Evolutionary conservation across 2,888 invertebrate genomes (phyloP).

Genomic region (Saturnia pavonia): DNA sequence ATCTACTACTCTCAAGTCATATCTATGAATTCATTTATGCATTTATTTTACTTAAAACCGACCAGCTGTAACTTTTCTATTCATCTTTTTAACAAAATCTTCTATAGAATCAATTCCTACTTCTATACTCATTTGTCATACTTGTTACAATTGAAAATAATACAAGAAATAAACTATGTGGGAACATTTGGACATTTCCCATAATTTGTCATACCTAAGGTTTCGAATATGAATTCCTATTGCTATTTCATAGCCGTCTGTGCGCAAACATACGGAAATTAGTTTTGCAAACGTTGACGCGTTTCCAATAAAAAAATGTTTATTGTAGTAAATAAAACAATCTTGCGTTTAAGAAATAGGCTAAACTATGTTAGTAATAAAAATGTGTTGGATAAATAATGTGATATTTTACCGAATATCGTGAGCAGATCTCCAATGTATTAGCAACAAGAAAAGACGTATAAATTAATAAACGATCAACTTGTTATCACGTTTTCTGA

Average conservation of each 20-base stretch:
- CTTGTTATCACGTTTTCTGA: too few species aligned
- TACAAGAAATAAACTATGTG: constrained; percentile 14
- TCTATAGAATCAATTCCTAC: too few species aligned
- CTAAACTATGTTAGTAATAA: not conserved
- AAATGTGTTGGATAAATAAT: not conserved
- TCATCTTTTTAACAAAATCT: too few species aligned
- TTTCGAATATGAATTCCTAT: constrained; percentile 45
- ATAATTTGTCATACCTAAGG: constrained; percentile 47
- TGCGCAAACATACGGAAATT: constrained; percentile 28
- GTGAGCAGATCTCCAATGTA: too few species aligned
- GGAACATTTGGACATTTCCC: constrained; percentile 31
- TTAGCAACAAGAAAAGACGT: not conserved
- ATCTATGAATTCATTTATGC: too few species aligned
- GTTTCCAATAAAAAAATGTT: not conserved
- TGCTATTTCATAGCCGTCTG: constrained; percentile 38
- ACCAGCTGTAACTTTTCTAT: too few species aligned
- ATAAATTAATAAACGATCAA: too few species aligned
- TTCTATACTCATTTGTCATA: too few species aligned
- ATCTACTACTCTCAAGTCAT: too few species aligned
- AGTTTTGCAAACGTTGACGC: constrained; percentile 13
- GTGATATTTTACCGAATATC: too few species aligned
- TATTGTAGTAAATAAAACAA: not conserved
- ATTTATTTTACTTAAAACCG: too few species aligned
- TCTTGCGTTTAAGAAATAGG: not conserved
- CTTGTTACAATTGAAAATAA: not conserved